phyloP scores from a whole-genome alignment of 2,797 vertebrate genomes.

The Pristis pectinata region DNA sequence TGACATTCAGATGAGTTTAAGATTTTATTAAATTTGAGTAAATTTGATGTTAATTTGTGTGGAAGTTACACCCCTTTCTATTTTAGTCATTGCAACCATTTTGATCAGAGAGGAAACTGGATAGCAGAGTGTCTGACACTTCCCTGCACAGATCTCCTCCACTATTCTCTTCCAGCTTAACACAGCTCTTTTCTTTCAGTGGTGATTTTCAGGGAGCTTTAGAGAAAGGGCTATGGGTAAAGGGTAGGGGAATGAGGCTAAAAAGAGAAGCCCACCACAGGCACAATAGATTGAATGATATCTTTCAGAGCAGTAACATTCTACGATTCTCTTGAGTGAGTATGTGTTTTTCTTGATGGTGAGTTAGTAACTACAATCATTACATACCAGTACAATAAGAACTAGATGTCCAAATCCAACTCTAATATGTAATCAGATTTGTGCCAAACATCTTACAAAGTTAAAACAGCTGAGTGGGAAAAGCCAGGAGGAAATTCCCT shows the following conservation, averaged over 20 bases:
- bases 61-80: not conserved
- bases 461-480: not conserved
- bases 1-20: not conserved
- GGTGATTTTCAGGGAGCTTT: not conserved
- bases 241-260: not conserved
- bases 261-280: not conserved
- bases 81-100: not conserved
- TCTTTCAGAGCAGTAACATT: not conserved
- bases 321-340: not conserved
- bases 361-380: not conserved
- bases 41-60: not conserved
- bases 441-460: not conserved
- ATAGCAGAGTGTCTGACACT: not conserved
- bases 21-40: not conserved
- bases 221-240: not conserved
- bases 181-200: not conserved
- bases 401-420: not conserved
- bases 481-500: not conserved
- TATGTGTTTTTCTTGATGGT: not conserved
- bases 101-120: not conserved
- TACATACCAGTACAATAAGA: not conserved
- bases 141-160: not conserved
- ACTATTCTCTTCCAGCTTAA: not conserved
- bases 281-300: not conserved
- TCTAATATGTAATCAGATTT: not conserved